Evolutionary conservation across 2,113 vertebrate genomes (phyloP).

Genomic region (Zosterops japonicus): DNA sequence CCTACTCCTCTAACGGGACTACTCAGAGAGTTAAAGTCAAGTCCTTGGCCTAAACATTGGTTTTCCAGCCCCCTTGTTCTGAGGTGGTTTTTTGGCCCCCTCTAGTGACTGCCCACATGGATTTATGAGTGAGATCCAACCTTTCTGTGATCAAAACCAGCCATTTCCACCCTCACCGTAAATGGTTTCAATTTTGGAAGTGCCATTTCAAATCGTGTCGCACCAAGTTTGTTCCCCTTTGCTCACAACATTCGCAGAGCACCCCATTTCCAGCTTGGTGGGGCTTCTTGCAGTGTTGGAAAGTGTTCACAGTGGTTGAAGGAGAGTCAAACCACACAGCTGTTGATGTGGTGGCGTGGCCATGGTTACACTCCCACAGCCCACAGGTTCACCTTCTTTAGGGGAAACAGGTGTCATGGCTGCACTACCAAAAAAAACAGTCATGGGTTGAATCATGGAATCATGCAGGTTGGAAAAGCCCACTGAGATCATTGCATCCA

Average conservation of each 20-base stretch:
- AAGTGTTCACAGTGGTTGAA: background rate
- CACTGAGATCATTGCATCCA: background rate
- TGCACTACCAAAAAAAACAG: background rate
- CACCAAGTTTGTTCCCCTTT: background rate
- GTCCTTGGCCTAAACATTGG: background rate
- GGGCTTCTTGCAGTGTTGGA: background rate
- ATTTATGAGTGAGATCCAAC: background rate
- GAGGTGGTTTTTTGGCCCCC: slow-evolving; percentile 29
- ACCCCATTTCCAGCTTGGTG: background rate
- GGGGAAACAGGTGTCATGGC: background rate
- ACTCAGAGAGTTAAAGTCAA: background rate
- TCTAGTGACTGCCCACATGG: slow-evolving; percentile 29
- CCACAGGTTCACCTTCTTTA: background rate
- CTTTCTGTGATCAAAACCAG: background rate
- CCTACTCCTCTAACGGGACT: background rate
- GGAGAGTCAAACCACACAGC: background rate
- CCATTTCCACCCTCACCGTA: background rate
- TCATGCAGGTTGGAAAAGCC: background rate
- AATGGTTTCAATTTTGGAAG: background rate
- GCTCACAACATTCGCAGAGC: background rate
- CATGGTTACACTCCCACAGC: background rate
- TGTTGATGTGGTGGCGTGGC: background rate
- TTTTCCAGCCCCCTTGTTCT: background rate
- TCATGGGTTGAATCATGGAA: background rate
- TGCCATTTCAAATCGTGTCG: background rate